These are phyloP conservation scores for Trichopria drosophilae DNA, from an alignment of 2,888 invertebrate genomes.

Conservation along the genomic window DNA sequence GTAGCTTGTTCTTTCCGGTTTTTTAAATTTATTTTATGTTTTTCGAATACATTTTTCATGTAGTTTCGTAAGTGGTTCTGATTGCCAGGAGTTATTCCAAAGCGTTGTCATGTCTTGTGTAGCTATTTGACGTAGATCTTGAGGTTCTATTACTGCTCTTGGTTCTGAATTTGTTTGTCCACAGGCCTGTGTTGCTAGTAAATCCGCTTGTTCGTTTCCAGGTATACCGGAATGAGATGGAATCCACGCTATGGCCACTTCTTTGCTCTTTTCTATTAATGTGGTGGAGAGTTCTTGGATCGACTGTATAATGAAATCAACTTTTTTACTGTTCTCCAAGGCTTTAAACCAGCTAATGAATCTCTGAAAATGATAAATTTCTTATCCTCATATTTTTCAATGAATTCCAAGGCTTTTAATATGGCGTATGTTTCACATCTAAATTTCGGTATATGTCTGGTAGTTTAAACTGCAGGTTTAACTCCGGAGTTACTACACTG, in stretches of 20 bases:
- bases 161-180: background rate
- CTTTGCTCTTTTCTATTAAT: background rate
- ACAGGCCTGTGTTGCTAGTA: background rate
- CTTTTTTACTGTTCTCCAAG: background rate
- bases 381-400: background rate
- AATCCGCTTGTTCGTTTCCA: background rate
- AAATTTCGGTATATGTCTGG: no score
- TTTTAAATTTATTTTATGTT: background rate
- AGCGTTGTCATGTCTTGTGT: background rate
- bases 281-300: background rate
- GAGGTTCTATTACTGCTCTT: background rate
- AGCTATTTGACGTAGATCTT: no score
- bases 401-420: background rate
- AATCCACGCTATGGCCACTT: background rate
- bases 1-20: background rate
- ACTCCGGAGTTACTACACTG: no score
- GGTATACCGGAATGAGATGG: constrained; percentile 4
- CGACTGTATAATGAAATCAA: background rate
- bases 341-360: background rate
- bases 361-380: background rate
- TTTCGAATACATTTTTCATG: constrained; percentile 2
- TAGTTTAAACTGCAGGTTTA: no score
- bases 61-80: background rate
- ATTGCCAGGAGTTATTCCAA: background rate
- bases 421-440: constrained; percentile 1